phyloP scores from a whole-genome alignment of 2,113 vertebrate species.

The Xenotilapia leptura region DNA sequence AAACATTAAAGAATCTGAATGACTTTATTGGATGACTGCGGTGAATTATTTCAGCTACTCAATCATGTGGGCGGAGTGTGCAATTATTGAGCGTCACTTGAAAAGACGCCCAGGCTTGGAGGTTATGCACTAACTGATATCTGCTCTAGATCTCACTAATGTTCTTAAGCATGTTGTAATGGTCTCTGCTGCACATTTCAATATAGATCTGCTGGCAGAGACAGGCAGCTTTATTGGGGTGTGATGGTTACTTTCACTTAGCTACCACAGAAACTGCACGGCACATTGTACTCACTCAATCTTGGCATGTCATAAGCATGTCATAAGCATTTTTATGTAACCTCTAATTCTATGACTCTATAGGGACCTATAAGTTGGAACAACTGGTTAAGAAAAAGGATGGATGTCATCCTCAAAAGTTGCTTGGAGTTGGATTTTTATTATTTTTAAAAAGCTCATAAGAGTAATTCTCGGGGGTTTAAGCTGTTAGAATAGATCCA shows the following conservation, averaged over 20 bases:
- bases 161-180: background rate
- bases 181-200: background rate
- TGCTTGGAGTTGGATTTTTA: background rate
- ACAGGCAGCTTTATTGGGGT: background rate
- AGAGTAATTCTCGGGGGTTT: background rate
- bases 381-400: background rate
- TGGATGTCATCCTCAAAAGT: background rate
- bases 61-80: background rate
- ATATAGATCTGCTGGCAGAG: background rate
- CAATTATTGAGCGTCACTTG: background rate
- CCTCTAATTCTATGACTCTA: background rate
- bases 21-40: background rate
- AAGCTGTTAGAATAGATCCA: background rate
- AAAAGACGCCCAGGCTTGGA: background rate
- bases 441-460: background rate
- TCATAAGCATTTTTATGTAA: background rate
- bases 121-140: background rate
- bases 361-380: background rate
- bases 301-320: background rate
- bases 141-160: background rate
- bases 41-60: background rate
- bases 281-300: background rate
- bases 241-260: background rate
- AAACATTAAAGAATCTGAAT: slow-evolving; percentile 24
- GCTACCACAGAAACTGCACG: background rate